Evolutionary conservation across 2,113 vertebrate species (phyloP).

Genomic region (Garra rufa): DNA sequence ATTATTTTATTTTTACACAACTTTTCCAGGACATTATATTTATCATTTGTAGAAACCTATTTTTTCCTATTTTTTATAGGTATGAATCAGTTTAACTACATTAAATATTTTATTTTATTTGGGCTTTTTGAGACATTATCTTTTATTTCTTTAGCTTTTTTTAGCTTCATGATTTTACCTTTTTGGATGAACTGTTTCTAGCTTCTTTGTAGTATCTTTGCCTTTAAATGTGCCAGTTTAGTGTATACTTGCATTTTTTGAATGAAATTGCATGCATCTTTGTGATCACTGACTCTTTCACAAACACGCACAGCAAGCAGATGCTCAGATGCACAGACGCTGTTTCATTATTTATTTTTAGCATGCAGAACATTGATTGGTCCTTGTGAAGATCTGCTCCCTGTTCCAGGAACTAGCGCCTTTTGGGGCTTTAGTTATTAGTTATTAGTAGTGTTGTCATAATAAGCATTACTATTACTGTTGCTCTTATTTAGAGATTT

Average conservation of each 20-base stretch:
- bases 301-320: neutral
- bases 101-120: too few species aligned
- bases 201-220: neutral
- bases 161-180: neutral
- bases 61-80: too few species aligned
- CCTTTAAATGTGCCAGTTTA: neutral
- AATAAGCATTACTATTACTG: neutral
- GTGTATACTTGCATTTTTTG: neutral
- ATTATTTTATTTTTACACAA: too few species aligned
- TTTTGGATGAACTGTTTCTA: neutral
- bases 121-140: too few species aligned
- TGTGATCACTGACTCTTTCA: neutral
- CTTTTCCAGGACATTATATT: too few species aligned
- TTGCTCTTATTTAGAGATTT: neutral
- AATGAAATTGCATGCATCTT: neutral
- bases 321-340: neutral
- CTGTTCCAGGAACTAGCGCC: conserved; percentile 12
- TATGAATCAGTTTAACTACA: too few species aligned
- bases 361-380: conserved; percentile 10
- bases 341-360: conserved; percentile 27
- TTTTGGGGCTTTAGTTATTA: neutral
- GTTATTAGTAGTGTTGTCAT: neutral
- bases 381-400: conserved; percentile 6
- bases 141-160: neutral
- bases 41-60: too few species aligned